Evolutionary conservation across 2,888 invertebrate species (phyloP).

Genomic region (Folsomia manolachei): DNA sequence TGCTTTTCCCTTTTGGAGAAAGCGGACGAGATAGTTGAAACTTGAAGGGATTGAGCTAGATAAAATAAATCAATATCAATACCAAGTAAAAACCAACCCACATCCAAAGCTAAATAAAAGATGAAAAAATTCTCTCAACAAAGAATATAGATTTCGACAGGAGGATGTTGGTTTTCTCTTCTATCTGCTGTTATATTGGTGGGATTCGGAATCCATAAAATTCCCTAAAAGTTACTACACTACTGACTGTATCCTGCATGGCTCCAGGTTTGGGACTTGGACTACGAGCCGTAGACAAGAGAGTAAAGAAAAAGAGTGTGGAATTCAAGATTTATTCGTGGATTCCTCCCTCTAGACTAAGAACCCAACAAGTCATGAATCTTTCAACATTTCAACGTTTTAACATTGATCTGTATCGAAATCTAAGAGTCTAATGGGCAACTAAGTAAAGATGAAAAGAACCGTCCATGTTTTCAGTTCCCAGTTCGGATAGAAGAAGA

Average conservation of each 20-base stretch:
- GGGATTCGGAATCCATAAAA: too few species aligned
- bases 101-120: neutral
- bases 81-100: neutral
- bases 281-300: too few species aligned
- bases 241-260: too few species aligned
- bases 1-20: neutral
- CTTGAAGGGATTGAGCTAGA: neutral
- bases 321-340: neutral
- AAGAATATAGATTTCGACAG: neutral
- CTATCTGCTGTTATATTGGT: neutral
- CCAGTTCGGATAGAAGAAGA: too few species aligned
- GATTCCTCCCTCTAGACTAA: neutral
- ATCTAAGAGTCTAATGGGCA: neutral
- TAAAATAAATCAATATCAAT: neutral
- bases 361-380: conserved; percentile 1
- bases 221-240: too few species aligned
- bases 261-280: too few species aligned
- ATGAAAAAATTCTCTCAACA: neutral
- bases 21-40: neutral
- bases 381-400: conserved; percentile 9
- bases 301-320: neutral
- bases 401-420: conserved; percentile 9
- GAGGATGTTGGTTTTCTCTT: neutral
- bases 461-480: too few species aligned
- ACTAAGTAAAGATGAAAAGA: neutral